These are phyloP conservation scores for Diarsia brunnea DNA, from an alignment of 2,888 invertebrate genomes.

Conservation along the genomic window DNA sequence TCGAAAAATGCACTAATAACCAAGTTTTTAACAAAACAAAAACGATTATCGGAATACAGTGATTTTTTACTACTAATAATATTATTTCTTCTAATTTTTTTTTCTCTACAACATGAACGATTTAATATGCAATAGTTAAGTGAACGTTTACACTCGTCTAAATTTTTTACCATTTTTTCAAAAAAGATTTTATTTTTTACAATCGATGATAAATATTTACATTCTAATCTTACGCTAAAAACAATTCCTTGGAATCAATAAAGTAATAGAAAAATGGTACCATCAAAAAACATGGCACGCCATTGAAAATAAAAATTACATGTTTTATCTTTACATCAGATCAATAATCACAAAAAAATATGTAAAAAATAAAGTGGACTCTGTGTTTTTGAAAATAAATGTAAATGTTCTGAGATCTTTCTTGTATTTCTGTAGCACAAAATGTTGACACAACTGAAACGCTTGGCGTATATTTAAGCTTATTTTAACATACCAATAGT, in stretches of 20 bases:
- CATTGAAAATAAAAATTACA: conserved; percentile 66
- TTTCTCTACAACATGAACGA: conserved; percentile 89
- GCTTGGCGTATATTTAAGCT: conserved; percentile 82
- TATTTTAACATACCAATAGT: conserved; percentile 81
- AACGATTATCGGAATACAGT: conserved; percentile 64
- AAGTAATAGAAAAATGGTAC: conserved; percentile 63
- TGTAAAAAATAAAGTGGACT: conserved; percentile 64
- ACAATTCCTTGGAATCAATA: conserved; percentile 74
- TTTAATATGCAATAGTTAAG: conserved; percentile 84
- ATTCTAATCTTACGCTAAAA: conserved; percentile 75
- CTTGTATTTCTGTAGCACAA: conserved; percentile 50
- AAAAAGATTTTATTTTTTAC: conserved; percentile 82
- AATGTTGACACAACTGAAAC: conserved; percentile 77
- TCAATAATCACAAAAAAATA: conserved; percentile 73
- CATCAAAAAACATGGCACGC: conserved; percentile 69
- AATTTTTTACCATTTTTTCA: conserved; percentile 75
- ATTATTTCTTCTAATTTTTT: conserved; percentile 79
- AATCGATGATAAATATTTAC: conserved; percentile 88
- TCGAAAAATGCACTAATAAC: conserved; percentile 72
- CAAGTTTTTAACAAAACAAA: conserved; percentile 52
- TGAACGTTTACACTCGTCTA: conserved; percentile 85
- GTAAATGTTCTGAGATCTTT: conserved; percentile 63
- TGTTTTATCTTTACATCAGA: conserved; percentile 72
- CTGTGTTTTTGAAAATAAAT: conserved; percentile 63
- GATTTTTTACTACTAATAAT: conserved; percentile 79